Evolutionary conservation across 2,888 invertebrate species (phyloP).

Genomic region (Leucophenga maculata): DNA sequence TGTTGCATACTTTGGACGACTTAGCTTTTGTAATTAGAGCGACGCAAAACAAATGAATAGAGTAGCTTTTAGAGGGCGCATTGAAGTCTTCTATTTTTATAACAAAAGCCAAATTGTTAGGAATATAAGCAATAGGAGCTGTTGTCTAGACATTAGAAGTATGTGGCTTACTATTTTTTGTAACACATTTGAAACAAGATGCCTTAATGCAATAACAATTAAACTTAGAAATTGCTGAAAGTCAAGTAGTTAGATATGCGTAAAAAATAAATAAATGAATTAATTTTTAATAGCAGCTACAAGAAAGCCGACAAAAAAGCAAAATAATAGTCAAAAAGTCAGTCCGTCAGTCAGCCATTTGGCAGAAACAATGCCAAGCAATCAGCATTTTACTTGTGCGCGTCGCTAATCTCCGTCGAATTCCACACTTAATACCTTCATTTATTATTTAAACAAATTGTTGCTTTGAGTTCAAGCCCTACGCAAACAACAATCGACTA

Average conservation of each 20-base stretch:
- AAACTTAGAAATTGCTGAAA: too few relatives aligned
- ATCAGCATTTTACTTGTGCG: slow-evolving; percentile 12
- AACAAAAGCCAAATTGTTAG: background rate
- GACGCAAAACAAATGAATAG: slow-evolving; percentile 13
- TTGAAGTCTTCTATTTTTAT: slow-evolving; percentile 1
- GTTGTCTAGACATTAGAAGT: too few relatives aligned
- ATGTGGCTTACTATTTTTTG: too few relatives aligned
- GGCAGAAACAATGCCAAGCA: background rate
- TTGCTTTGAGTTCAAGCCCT: slow-evolving; percentile 41
- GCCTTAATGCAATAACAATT: too few relatives aligned
- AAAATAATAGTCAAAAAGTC: background rate
- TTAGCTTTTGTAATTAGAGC: slow-evolving; percentile 49
- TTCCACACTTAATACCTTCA: slow-evolving; percentile 28
- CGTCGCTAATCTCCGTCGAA: slow-evolving; percentile 16
- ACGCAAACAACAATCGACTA: slow-evolving; percentile 39
- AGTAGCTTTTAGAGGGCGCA: background rate
- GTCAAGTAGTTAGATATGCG: too few relatives aligned
- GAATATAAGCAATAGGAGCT: too few relatives aligned
- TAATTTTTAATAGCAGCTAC: too few relatives aligned
- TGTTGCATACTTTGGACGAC: slow-evolving; percentile 41
- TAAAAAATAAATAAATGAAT: slow-evolving; percentile 3
- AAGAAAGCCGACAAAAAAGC: too few relatives aligned
- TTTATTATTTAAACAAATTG: slow-evolving; percentile 52
- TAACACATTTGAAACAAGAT: too few relatives aligned
- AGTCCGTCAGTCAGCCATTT: background rate